A percentile compares a stretch with the other conserved stretches of the same genome.
These are phyloP conservation scores for Rhinopithecus roxellana DNA, from an alignment of 2,113 vertebrate species.

Conservation along the genomic window DNA sequence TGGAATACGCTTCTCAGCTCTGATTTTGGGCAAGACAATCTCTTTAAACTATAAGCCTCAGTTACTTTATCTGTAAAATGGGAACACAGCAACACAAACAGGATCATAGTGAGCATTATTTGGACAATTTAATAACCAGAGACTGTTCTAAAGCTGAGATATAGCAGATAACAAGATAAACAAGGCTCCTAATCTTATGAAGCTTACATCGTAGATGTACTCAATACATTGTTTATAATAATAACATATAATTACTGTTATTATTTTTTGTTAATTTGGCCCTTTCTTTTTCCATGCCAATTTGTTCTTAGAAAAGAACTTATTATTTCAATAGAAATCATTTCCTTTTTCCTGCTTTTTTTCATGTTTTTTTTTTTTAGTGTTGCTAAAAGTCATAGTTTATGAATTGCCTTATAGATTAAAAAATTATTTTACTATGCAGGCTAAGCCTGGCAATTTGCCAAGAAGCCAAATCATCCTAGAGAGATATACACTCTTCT, in stretches of 20 bases:
- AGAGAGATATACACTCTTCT: background rate
- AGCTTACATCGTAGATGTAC: background rate
- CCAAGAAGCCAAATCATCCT: background rate
- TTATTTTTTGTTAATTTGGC: background rate
- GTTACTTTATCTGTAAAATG: background rate
- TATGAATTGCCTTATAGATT: background rate
- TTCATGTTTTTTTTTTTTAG: background rate
- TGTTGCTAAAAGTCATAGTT: conserved; percentile 12
- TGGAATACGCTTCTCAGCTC: background rate
- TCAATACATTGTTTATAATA: background rate
- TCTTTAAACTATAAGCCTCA: conserved; percentile 13
- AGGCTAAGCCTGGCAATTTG: background rate
- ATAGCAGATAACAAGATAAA: background rate
- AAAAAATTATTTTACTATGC: background rate
- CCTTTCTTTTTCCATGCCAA: background rate
- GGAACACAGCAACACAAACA: background rate
- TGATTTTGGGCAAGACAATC: background rate
- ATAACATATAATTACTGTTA: background rate
- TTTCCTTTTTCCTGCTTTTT: background rate
- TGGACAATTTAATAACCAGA: background rate
- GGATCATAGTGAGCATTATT: background rate
- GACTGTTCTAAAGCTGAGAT: background rate
- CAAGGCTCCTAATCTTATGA: background rate
- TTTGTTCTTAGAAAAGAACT: background rate
- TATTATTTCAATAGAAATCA: background rate